Evolutionary conservation across 2,888 invertebrate species (phyloP), one percentile per base, ranked within the genome.

Genomic region (Trachelus tabidus): DNA sequence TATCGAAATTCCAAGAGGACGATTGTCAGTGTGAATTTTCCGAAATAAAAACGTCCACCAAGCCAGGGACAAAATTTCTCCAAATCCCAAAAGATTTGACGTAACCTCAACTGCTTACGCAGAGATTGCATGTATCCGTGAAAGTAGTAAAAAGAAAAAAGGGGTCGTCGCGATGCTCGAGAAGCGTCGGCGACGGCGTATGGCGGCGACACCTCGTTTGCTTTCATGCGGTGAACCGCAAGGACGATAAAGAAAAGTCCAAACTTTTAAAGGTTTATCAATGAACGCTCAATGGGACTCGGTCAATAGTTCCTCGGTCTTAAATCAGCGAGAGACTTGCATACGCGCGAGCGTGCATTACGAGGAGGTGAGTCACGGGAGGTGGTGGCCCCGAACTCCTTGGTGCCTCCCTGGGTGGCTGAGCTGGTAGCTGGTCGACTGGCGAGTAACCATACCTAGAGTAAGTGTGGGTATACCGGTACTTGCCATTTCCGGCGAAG

Each of bases 271-370:
- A 75, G 78, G 9, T 31, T 81, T 81, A 84, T 88, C 85, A 87
- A 88, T 88, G 88, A 80, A 73, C 76, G 79, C 80, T 87, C 82
- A 88, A 88, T 88, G 87, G 83, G 79, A 79, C 80, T 80, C 83
- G 83, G 88, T 74, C 88, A 87, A 82, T 83, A 86, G 78, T 86
- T 88, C 82, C n/a, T 69, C 85, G 9, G 56, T 56, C 56, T 9
- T 30, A 77, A 15, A 30, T 31, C 56, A n/a, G 23, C 68, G 11
- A 37, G 56, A 56, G 71, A 71, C 71, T 71, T 74, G 74, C 74
- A 74, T 37, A 37, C 74, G 74, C 74, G 74, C 74, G 74, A 35
- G 34, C 37, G 37, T 74, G 74, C 74, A 74, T 35, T 74, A 74
- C 74, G n/a, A 34, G 33, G 23, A 34, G 35, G 74, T 71, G 71